Conservation (phyloP, 2,113 vertebrate genomes). For the Mola mola region DNA sequence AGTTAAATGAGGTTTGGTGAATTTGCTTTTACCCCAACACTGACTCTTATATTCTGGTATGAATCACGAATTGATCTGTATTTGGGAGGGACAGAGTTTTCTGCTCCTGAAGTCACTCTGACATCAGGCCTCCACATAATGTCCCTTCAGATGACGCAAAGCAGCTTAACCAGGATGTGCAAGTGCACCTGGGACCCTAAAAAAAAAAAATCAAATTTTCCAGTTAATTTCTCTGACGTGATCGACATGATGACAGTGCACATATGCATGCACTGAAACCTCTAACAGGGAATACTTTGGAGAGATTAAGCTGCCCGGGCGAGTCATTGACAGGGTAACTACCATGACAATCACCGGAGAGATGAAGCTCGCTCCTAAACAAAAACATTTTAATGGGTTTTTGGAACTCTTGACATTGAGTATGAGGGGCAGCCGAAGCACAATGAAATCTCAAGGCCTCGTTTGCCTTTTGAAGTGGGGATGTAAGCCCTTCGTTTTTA, state of each 20-base stretch:
- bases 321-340: slow-evolving; percentile 26
- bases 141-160: slow-evolving; percentile 44
- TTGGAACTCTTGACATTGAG: slow-evolving; percentile 33
- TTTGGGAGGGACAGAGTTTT: neutral
- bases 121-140: slow-evolving; percentile 39
- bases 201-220: slow-evolving; percentile 20
- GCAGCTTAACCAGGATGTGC: slow-evolving; percentile 45
- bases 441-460: slow-evolving; percentile 15
- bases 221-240: slow-evolving; percentile 14
- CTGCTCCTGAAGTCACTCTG: slow-evolving; percentile 56
- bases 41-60: too few species aligned
- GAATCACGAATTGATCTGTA: too few species aligned
- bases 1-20: too few species aligned
- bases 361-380: neutral
- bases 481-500: slow-evolving; percentile 23
- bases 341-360: slow-evolving; percentile 26
- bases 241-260: slow-evolving; percentile 26
- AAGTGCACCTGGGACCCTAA: slow-evolving; percentile 66
- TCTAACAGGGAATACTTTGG: slow-evolving; percentile 51
- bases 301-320: slow-evolving; percentile 22
- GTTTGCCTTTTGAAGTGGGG: slow-evolving; percentile 16
- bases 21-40: too few species aligned
- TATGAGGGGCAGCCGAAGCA: slow-evolving; percentile 10
- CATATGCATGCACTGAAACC: slow-evolving; percentile 31
- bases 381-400: slow-evolving; percentile 33